phyloP scores from a whole-genome alignment of 2,113 vertebrate species.

The Cercocebus atys region DNA sequence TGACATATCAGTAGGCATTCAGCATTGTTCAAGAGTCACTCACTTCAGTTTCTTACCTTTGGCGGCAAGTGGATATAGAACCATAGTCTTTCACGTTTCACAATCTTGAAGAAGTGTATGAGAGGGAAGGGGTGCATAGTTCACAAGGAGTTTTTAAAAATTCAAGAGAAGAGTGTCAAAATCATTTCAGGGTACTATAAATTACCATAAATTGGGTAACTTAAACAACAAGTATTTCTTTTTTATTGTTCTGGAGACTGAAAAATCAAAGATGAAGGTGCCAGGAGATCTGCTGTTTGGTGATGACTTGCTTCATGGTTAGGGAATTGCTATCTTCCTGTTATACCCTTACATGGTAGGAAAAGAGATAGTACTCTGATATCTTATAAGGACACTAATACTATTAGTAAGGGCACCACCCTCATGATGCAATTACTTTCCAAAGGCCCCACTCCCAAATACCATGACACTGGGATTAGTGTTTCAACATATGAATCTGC shows the following conservation, averaged over 20 bases:
- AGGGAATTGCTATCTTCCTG: neutral
- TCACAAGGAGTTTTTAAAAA: neutral
- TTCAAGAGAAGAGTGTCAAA: neutral
- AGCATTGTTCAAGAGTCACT: neutral
- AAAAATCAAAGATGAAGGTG: neutral
- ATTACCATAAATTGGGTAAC: neutral
- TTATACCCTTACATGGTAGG: neutral
- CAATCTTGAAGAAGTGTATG: neutral
- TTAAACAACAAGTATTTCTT: neutral
- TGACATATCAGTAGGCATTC: neutral
- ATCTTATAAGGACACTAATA: neutral
- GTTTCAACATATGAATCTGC: neutral
- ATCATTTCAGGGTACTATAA: neutral
- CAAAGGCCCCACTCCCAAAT: neutral
- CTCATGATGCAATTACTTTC: neutral
- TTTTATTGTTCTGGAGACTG: neutral
- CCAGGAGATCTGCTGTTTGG: neutral
- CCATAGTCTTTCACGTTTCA: neutral
- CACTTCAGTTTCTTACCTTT: neutral
- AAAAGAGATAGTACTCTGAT: neutral
- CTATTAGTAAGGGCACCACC: neutral
- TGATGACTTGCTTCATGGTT: neutral
- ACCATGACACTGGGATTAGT: neutral
- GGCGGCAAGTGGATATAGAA: neutral
- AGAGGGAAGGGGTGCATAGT: neutral